Evolutionary conservation across 2,888 invertebrate species (phyloP).

Genomic region (Brachynemurus nebulosus): DNA sequence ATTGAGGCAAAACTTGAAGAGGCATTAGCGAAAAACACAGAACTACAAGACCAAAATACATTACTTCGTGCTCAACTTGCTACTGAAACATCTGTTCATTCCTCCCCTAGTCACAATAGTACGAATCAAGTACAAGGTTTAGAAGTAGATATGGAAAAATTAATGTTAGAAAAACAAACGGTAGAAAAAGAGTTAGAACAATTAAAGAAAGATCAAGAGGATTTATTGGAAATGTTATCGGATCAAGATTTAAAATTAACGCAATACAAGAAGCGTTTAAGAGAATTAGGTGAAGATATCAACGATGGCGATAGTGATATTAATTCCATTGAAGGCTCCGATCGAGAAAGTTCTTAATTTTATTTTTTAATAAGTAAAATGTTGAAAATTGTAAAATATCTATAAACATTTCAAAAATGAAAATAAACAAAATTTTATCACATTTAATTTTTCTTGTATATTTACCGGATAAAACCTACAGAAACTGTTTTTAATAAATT

Average conservation of each 20-base stretch:
- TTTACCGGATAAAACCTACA: too few relatives aligned
- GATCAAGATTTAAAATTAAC: conserved; percentile 57
- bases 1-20: conserved; percentile 45
- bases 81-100: conserved; percentile 24
- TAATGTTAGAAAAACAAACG: conserved; percentile 27
- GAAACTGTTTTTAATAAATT: too few relatives aligned
- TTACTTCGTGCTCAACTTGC: conserved; percentile 61
- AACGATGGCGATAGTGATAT: conserved; percentile 29
- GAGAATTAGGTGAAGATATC: conserved; percentile 28
- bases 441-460: too few relatives aligned
- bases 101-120: conserved; percentile 8
- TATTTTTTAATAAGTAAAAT: too few relatives aligned
- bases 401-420: too few relatives aligned
- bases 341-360: not conserved
- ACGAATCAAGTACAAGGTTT: conserved; percentile 2
- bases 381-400: too few relatives aligned
- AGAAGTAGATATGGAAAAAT: conserved; percentile 21
- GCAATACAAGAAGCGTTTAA: conserved; percentile 27
- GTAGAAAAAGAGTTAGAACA: conserved; percentile 42
- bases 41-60: conserved; percentile 76
- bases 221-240: conserved; percentile 73
- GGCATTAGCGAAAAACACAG: conserved; percentile 52
- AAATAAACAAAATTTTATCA: too few relatives aligned
- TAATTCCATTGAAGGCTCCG: conserved; percentile 14
- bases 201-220: conserved; percentile 82